These are phyloP conservation scores for Falco punctatus DNA, from an alignment of 2,113 vertebrate species.

Conservation along the genomic window DNA sequence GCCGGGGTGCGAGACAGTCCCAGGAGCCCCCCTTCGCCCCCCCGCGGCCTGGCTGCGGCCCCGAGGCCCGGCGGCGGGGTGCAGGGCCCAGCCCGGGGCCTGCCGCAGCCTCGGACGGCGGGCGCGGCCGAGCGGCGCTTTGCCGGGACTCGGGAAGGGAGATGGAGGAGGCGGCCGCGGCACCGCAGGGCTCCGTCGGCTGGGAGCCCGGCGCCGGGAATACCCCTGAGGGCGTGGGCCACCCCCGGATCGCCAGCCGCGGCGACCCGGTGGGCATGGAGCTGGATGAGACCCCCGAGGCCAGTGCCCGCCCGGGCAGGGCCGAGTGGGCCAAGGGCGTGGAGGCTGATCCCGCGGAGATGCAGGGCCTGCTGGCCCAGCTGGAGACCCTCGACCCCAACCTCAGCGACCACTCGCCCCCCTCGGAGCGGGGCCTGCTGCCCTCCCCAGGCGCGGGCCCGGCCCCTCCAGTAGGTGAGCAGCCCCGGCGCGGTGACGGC, in stretches of 20 bases:
- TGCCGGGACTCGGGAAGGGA: neutral
- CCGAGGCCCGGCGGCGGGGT: neutral
- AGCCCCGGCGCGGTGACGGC: neutral
- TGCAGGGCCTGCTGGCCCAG: constrained; percentile 79
- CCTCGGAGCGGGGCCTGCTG: neutral
- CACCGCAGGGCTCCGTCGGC: neutral
- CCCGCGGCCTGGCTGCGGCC: neutral
- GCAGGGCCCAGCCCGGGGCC: neutral
- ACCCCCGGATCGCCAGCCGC: neutral
- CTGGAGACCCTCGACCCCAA: constrained; percentile 74
- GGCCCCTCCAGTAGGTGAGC: fast-evolving
- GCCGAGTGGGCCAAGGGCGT: neutral
- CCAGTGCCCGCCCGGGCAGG: neutral
- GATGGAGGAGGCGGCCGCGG: neutral
- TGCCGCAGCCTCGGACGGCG: neutral
- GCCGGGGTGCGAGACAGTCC: fast-evolving
- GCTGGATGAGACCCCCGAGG: constrained; percentile 25
- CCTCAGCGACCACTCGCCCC: neutral
- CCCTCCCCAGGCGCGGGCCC: neutral
- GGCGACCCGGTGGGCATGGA: neutral
- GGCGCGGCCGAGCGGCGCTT: neutral
- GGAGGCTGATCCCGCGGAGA: constrained; percentile 74
- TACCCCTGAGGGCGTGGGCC: fast-evolving
- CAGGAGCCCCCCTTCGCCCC: too few species aligned
- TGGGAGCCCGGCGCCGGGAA: neutral